Base-by-base conservation (phyloP, 2,113 vertebrate species). In the Scomber colias region DNA sequence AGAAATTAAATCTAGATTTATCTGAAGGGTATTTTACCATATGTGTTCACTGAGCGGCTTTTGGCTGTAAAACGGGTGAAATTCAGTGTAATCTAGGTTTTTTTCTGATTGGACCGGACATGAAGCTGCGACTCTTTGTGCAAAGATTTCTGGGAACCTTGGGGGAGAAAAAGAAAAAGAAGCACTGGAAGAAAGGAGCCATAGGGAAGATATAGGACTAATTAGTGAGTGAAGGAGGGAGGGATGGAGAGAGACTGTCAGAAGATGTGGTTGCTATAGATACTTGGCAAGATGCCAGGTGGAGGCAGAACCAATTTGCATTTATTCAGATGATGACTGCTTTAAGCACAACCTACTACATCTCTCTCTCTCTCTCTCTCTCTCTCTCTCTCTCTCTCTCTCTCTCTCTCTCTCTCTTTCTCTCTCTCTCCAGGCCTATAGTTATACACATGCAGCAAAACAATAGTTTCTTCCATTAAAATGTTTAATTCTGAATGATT, bases 201-300 rank as follows among this genome's bases (percentile, higher is more conserved):
- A 51, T 56, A 71, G 72, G 75, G 65, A 79, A 81, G 71, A 79
- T 64, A 82, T 62, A 83, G 70, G 76, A 80, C 83, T 90, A 89
- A 89, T 87, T 87, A 85, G 80, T 81, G 82, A 74, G 35, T 72
- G 86, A 83, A 82, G 80, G 56, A 88, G 70, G 72, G 81, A 84
- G 75, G 85, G 81, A 87, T 70, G 79, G 82, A 86, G 45, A 57
- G 79, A 88, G 71, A 80, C 83, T 84, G 85, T 75, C 74, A 88
- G 54, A 88, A 76, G 89, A 93, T 89, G 89, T 87, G 84, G 94
- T 95, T 95, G 92, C 94, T 90, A 95, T 95, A 92, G 94, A 90
- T 93, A 94, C 93, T 83, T 93, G 92, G 90, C 88, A 81, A 63
- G 62, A 86, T 93, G 92, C 93, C 87, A 90, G 74, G 72, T 90